Conservation (phyloP, 2,797 vertebrate species). For the Scleropages formosus region DNA sequence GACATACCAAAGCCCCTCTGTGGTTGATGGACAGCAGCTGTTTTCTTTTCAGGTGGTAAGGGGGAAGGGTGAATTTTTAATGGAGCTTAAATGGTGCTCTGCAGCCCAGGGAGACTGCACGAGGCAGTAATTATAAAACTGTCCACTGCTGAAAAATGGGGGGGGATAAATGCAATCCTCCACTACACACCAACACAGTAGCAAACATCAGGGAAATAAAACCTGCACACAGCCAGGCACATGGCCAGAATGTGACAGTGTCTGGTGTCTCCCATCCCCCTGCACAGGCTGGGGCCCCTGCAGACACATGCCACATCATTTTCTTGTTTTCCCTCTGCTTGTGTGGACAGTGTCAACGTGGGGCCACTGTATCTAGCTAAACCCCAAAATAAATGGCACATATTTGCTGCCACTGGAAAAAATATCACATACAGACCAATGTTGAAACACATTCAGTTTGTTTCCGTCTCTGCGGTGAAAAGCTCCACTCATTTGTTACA, state of each 20-base stretch:
- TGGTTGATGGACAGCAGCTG: slow-evolving; percentile 55
- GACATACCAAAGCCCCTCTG: slow-evolving; percentile 24
- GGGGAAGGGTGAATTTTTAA: slow-evolving; percentile 58
- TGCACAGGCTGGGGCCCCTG: background rate
- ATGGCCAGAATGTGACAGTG: background rate
- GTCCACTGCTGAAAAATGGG: slow-evolving; percentile 51
- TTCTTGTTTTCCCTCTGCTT: slow-evolving; percentile 22
- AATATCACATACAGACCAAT: background rate
- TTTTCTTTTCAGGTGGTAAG: slow-evolving; percentile 60
- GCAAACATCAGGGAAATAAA: slow-evolving; percentile 28
- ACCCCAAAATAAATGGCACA: background rate
- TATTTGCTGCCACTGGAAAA: background rate
- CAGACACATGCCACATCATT: background rate
- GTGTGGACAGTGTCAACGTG: background rate
- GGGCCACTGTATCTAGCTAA: background rate
- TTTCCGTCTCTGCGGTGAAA: background rate
- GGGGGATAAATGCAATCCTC: slow-evolving; percentile 60
- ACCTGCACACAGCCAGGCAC: slow-evolving; percentile 17
- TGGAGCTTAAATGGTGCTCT: slow-evolving; percentile 67
- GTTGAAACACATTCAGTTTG: background rate
- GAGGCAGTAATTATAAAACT: slow-evolving; percentile 61
- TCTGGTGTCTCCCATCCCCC: background rate
- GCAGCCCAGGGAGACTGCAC: slow-evolving; percentile 59
- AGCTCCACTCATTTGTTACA: slow-evolving; percentile 1
- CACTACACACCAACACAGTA: slow-evolving; percentile 64